Conservation (phyloP, 2,888 invertebrate genomes). For the Metallyticus violacea region DNA sequence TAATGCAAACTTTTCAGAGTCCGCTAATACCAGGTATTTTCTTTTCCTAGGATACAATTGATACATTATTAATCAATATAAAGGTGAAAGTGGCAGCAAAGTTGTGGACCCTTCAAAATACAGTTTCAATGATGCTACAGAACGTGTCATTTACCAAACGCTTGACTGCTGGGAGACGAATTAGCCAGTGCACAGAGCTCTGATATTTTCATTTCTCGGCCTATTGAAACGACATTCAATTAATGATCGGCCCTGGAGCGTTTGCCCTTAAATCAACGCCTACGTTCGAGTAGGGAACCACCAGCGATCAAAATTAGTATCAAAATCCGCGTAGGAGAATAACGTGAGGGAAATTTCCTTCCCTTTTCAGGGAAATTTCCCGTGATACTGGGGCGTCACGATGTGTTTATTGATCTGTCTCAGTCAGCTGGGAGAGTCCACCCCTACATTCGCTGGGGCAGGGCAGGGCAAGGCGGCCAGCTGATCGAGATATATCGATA, state of each 20-base stretch:
- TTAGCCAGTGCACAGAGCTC: too few species aligned
- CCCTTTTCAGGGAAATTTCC: not conserved
- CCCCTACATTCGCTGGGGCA: not conserved
- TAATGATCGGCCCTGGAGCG: not conserved
- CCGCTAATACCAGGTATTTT: too few species aligned
- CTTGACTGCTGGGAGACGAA: too few species aligned
- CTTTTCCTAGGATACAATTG: too few species aligned
- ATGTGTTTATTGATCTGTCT: not conserved
- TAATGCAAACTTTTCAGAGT: too few species aligned
- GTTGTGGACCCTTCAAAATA: too few species aligned
- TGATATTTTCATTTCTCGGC: not conserved
- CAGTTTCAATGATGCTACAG: too few species aligned
- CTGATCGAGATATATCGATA: not conserved
- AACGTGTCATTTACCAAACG: too few species aligned
- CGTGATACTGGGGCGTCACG: not conserved
- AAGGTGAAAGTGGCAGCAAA: too few species aligned
- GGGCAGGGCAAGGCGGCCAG: not conserved
- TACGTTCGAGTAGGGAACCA: not conserved
- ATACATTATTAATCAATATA: too few species aligned
- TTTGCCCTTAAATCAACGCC: not conserved
- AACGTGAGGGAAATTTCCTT: not conserved
- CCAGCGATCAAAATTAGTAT: not conserved
- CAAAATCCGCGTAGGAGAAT: not conserved
- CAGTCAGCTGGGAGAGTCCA: not conserved
- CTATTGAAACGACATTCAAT: not conserved